These are phyloP conservation scores for Proctacanthus coquilletti DNA, from an alignment of 1,140 invertebrate genomes.

Conservation along the genomic window DNA sequence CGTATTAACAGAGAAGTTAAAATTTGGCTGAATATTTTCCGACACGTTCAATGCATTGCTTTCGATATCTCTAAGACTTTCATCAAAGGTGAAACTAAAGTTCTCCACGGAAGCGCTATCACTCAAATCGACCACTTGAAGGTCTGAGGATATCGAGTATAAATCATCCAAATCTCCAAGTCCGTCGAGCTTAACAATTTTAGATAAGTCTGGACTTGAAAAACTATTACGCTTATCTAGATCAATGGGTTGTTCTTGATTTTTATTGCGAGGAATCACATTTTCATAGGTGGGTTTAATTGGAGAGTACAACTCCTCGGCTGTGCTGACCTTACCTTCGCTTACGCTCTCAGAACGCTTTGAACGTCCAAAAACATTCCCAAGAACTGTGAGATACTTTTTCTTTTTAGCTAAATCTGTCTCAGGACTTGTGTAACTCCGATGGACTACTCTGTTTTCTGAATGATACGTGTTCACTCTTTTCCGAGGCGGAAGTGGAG, in stretches of 20 bases:
- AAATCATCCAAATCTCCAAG: too few species aligned
- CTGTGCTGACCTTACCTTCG: constrained; percentile 8
- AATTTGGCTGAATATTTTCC: constrained; percentile 21
- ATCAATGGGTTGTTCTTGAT: background rate
- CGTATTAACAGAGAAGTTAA: constrained; percentile 24
- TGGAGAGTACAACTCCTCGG: constrained; percentile 6
- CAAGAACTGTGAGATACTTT: constrained; percentile 23
- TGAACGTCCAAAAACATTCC: constrained; percentile 19
- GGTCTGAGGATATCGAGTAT: too few species aligned
- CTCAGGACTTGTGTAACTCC: constrained; percentile 25
- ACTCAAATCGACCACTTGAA: too few species aligned
- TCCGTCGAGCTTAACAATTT: too few species aligned
- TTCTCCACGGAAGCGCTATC: too few species aligned
- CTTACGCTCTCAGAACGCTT: constrained; percentile 21
- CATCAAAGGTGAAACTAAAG: constrained; percentile 1
- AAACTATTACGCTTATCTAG: constrained; percentile 25
- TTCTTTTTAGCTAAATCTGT: constrained; percentile 25
- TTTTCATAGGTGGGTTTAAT: background rate
- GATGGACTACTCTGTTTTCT: constrained; percentile 14
- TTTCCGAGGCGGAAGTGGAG: constrained; percentile 18
- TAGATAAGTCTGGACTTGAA: constrained; percentile 25
- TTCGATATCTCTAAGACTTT: too few species aligned
- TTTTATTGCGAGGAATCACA: background rate
- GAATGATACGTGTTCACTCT: constrained; percentile 22
- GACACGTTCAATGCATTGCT: constrained; percentile 17